These are phyloP conservation scores for Ceuthmochares aereus DNA, from an alignment of 2,113 vertebrate species.

Conservation along the genomic window DNA sequence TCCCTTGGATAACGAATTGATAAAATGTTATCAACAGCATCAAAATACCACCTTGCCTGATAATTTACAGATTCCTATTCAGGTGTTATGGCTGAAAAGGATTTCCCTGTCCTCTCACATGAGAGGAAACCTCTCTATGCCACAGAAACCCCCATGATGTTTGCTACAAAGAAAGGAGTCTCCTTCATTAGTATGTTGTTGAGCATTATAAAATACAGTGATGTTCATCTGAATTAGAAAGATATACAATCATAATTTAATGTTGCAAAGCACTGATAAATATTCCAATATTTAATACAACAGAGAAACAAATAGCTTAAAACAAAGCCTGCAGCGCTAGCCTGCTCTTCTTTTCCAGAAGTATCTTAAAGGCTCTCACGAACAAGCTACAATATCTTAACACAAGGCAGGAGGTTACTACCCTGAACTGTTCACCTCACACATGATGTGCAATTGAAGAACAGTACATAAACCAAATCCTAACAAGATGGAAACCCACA, in stretches of 20 bases:
- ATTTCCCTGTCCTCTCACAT: not conserved
- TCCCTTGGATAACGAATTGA: not conserved
- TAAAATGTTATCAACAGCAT: not conserved
- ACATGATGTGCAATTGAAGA: not conserved
- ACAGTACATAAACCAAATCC: not conserved
- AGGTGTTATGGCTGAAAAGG: not conserved
- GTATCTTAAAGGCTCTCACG: not conserved
- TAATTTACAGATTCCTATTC: not conserved
- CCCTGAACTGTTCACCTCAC: not conserved
- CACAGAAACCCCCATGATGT: not conserved
- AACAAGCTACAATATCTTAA: not conserved
- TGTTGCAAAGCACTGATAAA: not conserved
- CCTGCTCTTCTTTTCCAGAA: not conserved
- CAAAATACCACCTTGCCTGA: not conserved
- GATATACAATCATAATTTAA: not conserved
- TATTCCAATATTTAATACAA: not conserved
- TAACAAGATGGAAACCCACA: not conserved
- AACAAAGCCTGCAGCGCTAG: not conserved
- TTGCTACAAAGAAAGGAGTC: not conserved
- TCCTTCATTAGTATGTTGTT: not conserved
- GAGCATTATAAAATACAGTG: not conserved
- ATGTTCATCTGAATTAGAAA: not conserved
- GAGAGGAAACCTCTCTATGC: not conserved
- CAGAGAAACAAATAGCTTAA: not conserved
- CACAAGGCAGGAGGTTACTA: not conserved